phyloP scores from a whole-genome alignment of 2,113 vertebrate species.

The Nanorana parkeri region DNA sequence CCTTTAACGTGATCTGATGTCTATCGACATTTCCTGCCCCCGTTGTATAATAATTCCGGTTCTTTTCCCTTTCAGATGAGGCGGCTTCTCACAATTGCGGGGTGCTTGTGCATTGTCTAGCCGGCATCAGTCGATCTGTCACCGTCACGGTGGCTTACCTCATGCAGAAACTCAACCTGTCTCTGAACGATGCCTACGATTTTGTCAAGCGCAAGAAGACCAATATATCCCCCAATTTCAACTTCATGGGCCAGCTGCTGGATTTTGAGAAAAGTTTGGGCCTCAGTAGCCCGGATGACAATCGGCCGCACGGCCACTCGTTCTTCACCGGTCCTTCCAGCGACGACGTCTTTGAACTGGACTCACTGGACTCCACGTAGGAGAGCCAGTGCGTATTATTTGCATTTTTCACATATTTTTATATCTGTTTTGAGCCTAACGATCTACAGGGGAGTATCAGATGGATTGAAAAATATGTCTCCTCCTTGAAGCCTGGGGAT shows the following conservation, averaged over 20 bases:
- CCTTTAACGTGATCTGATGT: too few species aligned
- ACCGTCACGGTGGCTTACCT: constrained; percentile 89
- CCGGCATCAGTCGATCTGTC: constrained; percentile 87
- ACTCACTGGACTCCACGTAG: constrained; percentile 73
- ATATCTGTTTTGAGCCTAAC: background rate
- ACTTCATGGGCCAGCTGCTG: constrained; percentile 90
- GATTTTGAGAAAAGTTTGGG: constrained; percentile 85
- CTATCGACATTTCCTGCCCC: background rate
- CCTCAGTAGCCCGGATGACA: constrained; percentile 74
- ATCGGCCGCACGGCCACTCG: constrained; percentile 65
- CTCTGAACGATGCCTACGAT: constrained; percentile 87
- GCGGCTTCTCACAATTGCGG: constrained; percentile 83
- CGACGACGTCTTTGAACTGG: constrained; percentile 81
- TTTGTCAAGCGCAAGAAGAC: constrained; percentile 88
- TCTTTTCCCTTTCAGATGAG: constrained; percentile 73
- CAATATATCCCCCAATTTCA: constrained; percentile 90
- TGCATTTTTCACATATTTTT: background rate
- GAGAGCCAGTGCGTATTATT: background rate
- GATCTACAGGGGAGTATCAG: constrained; percentile 7
- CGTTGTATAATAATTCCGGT: background rate
- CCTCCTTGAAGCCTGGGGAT: background rate
- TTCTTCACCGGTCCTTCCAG: constrained; percentile 83
- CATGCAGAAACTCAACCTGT: constrained; percentile 87
- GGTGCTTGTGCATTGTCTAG: constrained; percentile 87
- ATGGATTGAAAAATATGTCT: background rate